phyloP scores from a whole-genome alignment of 2,113 vertebrate species.

The Apaloderma vittatum region DNA sequence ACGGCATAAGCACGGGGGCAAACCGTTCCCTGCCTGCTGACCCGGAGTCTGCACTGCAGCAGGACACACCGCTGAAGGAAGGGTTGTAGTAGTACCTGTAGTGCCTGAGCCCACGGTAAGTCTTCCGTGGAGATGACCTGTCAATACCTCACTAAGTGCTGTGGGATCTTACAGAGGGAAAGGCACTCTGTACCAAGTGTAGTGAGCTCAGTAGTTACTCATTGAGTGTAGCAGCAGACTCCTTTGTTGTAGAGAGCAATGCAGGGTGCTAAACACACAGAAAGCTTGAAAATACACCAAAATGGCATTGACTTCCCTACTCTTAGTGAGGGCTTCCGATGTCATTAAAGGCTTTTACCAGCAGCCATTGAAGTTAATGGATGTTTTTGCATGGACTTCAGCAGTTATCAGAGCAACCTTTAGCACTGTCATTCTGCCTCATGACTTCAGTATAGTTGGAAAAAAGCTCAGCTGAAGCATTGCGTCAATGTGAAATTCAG shows the following conservation, averaged over 20 bases:
- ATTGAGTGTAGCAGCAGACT: background rate
- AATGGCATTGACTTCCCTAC: background rate
- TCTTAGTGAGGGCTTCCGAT: background rate
- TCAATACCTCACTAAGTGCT: background rate
- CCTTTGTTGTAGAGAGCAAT: background rate
- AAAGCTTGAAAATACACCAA: background rate
- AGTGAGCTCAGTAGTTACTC: background rate
- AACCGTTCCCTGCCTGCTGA: background rate
- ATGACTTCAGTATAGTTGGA: background rate
- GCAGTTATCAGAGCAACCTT: background rate
- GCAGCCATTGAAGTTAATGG: background rate
- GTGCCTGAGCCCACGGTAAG: background rate
- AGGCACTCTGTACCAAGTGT: background rate
- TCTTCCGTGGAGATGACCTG: background rate
- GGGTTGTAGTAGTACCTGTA: background rate
- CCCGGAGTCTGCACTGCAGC: background rate
- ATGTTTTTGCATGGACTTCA: background rate
- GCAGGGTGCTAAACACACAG: background rate
- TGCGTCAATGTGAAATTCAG: background rate
- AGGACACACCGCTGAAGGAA: background rate
- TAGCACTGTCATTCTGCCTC: background rate
- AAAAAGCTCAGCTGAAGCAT: background rate
- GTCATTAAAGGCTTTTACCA: background rate
- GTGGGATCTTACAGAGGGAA: background rate
- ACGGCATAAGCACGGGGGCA: accelerated